Percentiles rank a stretch among this genome's conserved stretches.
These are phyloP conservation scores for Polydesmus complanatus DNA, from an alignment of 2,888 invertebrate genomes.

Conservation along the genomic window DNA sequence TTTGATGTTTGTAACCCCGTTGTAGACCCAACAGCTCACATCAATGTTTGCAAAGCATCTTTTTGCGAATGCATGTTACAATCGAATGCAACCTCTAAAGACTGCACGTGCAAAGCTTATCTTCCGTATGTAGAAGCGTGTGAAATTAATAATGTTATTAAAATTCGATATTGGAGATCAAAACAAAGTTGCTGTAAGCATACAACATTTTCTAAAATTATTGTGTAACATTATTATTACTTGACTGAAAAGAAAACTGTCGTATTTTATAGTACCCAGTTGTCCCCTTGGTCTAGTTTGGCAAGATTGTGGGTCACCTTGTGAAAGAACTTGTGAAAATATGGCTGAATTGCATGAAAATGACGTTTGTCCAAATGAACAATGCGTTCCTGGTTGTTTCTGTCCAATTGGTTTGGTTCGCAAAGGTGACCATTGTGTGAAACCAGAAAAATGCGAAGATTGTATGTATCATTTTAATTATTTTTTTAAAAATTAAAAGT, in stretches of 20 bases:
- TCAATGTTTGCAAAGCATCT: conserved; percentile 57
- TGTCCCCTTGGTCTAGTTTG: conserved; percentile 65
- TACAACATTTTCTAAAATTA: neutral
- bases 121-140: conserved; percentile 60
- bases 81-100: conserved; percentile 26
- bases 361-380: conserved; percentile 8
- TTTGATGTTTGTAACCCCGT: conserved; percentile 45
- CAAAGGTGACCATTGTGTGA: conserved; percentile 49
- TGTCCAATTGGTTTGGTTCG: conserved; percentile 61
- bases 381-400: conserved; percentile 68
- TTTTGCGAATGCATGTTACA: conserved; percentile 54
- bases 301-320: conserved; percentile 65
- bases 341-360: conserved; percentile 33
- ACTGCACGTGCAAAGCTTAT: conserved; percentile 55
- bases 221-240: neutral
- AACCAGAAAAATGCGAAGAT: conserved; percentile 57
- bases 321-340: conserved; percentile 62
- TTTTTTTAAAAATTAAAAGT: neutral
- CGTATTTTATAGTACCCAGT: conserved; percentile 48
- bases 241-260: too few relatives aligned
- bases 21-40: conserved; percentile 52
- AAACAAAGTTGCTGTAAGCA: conserved; percentile 49
- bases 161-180: conserved; percentile 41
- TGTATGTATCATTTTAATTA: conserved; percentile 40
- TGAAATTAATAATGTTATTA: conserved; percentile 46